Evolutionary conservation across 2,113 vertebrate genomes (phyloP), one percentile per base, ranked within the genome.

Genomic region (Cricetomys ansorgei): DNA sequence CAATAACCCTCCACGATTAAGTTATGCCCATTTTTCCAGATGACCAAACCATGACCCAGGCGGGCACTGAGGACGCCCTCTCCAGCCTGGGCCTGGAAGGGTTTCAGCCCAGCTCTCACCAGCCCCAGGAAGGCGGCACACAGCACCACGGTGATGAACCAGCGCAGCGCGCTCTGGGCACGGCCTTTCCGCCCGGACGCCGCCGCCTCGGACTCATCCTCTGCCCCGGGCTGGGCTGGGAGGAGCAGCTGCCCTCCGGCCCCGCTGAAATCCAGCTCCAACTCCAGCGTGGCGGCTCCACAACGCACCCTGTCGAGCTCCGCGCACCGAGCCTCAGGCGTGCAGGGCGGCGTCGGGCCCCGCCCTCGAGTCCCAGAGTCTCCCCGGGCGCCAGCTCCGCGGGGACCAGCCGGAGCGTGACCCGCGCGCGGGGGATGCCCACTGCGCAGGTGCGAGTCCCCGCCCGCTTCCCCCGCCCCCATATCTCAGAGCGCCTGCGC

Each of bases 121-220:
- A 99, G 98, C 86, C 99, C 99, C 77, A 99, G 98, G 98, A 99
- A 99, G 1, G 99, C 98, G 0, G 98, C 98, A 48, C 99, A 99
- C 59, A 99, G 98, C 25, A 98, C 96, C 2, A 96, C 94, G 25
- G 99, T 99, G 94, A 98, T 97, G 98, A 98, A 97, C 98, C 98
- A 98, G 31, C 97, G 96, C 94, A 98, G 97, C 64, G 37, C n/a
- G 31, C 85, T 59, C 55, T 75, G 89, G 0, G 37, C 59, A 17
- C 40, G 73, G 92, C 88, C 21, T 40, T 13, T n/a, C 75, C 2
- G 29, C 75, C 9, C 0, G 4, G 62, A 21, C 5, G 43, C 62
- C 76, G 27, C 93, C 53, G 19, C 97, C 69, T 8, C 93, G 5
- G 48, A 31, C 88, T 88, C 93, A n/a, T n/a, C 16, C 79, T 83